Conservation (phyloP, 1,140 invertebrate species). For the Zaprionus gabonicus region DNA sequence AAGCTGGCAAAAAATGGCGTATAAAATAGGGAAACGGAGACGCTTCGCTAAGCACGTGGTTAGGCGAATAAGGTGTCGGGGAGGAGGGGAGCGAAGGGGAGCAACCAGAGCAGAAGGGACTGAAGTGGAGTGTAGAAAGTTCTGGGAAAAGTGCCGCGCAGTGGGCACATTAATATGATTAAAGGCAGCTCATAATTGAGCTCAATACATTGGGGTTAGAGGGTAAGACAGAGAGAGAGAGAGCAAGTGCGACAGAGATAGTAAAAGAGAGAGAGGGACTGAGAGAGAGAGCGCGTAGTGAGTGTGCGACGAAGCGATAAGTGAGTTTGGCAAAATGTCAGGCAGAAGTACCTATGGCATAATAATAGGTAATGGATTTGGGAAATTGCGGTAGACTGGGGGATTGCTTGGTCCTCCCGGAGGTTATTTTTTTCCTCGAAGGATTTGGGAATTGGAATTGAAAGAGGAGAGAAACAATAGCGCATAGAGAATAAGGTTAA, state of each 20-base stretch:
- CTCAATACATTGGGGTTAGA: constrained; percentile 41
- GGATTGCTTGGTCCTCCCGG: not conserved
- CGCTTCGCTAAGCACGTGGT: constrained; percentile 56
- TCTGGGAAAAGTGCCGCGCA: constrained; percentile 2
- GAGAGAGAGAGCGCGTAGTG: not conserved
- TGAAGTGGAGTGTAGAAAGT: not conserved
- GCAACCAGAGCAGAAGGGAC: not conserved
- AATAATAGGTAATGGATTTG: constrained; percentile 45
- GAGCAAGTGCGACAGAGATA: not conserved
- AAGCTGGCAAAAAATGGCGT: constrained; percentile 30
- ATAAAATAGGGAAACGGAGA: constrained; percentile 63
- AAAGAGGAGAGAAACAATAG: constrained; percentile 32
- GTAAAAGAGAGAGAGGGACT: not conserved
- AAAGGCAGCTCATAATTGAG: constrained; percentile 80
- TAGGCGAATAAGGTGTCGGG: not conserved
- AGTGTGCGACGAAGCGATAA: constrained; percentile 64
- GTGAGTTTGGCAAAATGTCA: constrained; percentile 39
- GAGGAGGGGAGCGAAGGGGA: too few relatives aligned
- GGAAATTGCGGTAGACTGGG: constrained; percentile 6
- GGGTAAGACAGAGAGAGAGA: not conserved
- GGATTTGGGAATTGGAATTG: constrained; percentile 15
- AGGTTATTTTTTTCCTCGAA: too few relatives aligned
- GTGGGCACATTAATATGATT: constrained; percentile 72
- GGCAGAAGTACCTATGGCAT: constrained; percentile 22
- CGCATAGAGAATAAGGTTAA: constrained; percentile 37